Percentiles rank a stretch among this genome's conserved stretches.
Conservation (phyloP, 2,797 vertebrate species). For the Cottoperca gobio region DNA sequence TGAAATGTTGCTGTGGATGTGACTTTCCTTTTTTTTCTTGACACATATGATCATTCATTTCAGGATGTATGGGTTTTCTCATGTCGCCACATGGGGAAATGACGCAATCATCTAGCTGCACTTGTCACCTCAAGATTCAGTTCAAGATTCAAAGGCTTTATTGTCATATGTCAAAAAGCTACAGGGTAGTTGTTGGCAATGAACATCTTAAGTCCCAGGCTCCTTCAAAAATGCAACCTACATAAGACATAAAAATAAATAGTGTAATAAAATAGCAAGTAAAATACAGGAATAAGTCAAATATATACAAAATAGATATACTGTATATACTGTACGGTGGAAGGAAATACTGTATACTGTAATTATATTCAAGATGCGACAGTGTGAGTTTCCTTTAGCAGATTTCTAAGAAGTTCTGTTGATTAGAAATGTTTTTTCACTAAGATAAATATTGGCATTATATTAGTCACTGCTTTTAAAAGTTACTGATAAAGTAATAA, state of each 20-base stretch:
- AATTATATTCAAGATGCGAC: no score
- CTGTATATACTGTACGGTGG: no score
- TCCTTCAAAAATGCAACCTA: no score
- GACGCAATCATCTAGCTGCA: neutral
- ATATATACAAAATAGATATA: no score
- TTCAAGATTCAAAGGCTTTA: no score
- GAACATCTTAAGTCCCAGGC: no score
- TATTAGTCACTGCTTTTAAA: neutral
- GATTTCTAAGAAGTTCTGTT: neutral
- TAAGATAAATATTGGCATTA: neutral
- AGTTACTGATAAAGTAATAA: slow-evolving; percentile 20
- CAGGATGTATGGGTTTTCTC: neutral
- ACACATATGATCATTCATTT: neutral
- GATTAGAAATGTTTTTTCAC: neutral
- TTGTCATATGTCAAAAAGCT: no score
- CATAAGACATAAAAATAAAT: no score
- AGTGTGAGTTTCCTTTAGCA: neutral
- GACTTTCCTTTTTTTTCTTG: neutral
- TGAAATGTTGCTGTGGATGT: neutral
- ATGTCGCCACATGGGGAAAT: neutral
- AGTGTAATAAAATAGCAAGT: no score
- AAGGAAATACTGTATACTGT: no score
- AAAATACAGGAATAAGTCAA: no score
- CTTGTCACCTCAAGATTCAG: neutral
- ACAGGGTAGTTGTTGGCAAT: no score